Percentiles rank a stretch among this genome's conserved stretches.
Conservation (phyloP, 2,113 vertebrate species). For the Gracilinanus agilis region DNA sequence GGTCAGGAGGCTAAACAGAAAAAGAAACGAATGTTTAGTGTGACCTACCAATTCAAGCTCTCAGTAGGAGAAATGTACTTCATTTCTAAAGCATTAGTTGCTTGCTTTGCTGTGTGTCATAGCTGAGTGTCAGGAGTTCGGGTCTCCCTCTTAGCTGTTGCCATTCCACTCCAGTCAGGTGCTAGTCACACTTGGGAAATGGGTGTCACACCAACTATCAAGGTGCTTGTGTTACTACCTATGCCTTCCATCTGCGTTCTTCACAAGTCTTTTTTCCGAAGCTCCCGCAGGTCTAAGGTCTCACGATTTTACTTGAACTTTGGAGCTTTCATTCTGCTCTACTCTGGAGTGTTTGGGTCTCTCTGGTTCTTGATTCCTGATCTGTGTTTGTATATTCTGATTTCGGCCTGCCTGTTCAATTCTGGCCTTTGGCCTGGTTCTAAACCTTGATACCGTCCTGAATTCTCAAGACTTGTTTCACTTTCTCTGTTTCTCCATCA, state of each 20-base stretch:
- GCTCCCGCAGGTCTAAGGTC: not conserved
- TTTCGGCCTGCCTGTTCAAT: not conserved
- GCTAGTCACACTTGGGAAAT: not conserved
- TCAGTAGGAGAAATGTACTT: not conserved
- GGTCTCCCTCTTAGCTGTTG: not conserved
- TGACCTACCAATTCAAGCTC: not conserved
- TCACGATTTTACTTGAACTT: not conserved
- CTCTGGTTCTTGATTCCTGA: not conserved
- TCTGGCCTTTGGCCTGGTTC: not conserved
- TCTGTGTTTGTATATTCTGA: not conserved
- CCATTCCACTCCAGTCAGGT: not conserved
- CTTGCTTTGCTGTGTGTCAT: not conserved
- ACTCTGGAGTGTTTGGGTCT: not conserved
- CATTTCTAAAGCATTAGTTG: not conserved
- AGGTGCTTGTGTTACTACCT: not conserved
- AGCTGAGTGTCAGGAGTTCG: not conserved
- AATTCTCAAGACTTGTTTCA: not conserved
- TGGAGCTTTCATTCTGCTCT: not conserved
- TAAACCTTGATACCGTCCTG: not conserved
- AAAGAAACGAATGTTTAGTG: not conserved
- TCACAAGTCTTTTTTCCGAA: not conserved
- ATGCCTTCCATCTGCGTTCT: not conserved
- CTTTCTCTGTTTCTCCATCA: not conserved
- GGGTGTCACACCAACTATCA: not conserved
- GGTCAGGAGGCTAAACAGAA: not conserved